Base-by-base conservation (phyloP, 2,113 vertebrate species). In the Mastomys coucha region DNA sequence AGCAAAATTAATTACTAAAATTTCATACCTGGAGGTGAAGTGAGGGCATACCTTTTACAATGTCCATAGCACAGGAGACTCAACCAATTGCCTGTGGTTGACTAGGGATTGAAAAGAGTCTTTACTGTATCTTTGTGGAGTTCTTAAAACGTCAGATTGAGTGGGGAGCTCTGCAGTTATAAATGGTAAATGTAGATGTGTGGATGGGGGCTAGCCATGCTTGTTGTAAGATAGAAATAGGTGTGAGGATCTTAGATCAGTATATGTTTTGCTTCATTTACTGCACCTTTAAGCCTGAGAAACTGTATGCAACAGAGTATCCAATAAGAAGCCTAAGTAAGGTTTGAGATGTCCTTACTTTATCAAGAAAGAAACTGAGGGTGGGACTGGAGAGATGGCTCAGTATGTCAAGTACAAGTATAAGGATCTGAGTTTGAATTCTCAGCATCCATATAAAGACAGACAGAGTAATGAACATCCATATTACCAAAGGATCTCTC, bases 1-100 rank as follows among this genome's bases (percentile, higher is more conserved):
- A 33, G 14, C 94, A 95, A 97, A 90, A 95, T 93, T 96, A 97
- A 96, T 97, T 96, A 97, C 12, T 65, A 0, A 0, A 85, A 65
- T 42, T 20, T 82, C 58, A 81, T 75, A 58, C 22, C 31, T 63
- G 4, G 73, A 20, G 2, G 3, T 4, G 19, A 60, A 60, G 49
- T 10, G 11, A 45, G 75, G 14, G 2, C 5, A 22, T 2, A 9
- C 33, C 26, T 84, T 88, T 88, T 6, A 94, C n/a, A 39, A 28
- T 90, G 20, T 13, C 93, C 42, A 3, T 26, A 2, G 77, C 33
- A 2, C 5, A 81, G 91, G 73, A 84, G 78, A 84, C 28, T 82
- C 39, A 53, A 60, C 75, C 65, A 22, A 86, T 53, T 78, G 6
- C 36, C 28, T 63, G 2, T 56, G 24, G 31, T 77, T 90, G 75